Percentiles rank a stretch among this genome's conserved stretches.
Evolutionary conservation across 2,888 invertebrate species (phyloP).

Genomic region (Colostygia pectinataria): DNA sequence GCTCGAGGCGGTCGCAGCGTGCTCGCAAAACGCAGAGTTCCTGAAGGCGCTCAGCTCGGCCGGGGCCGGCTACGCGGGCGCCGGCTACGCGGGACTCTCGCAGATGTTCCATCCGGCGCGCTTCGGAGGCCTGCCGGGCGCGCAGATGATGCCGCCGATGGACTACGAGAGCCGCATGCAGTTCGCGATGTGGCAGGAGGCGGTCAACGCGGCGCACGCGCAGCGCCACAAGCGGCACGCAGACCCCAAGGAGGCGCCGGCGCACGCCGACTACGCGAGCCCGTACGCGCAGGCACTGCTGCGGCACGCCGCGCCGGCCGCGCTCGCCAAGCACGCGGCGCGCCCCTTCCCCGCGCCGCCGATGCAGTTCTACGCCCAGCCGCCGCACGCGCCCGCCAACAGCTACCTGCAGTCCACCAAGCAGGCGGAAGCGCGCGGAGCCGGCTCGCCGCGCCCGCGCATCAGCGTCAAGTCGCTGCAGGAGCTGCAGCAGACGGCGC

Average conservation of each 20-base stretch:
- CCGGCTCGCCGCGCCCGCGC: conserved; percentile 80
- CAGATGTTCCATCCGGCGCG: conserved; percentile 74
- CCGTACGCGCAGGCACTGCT: conserved; percentile 69
- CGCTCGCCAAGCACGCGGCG: conserved; percentile 63
- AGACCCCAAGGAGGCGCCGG: conserved; percentile 46
- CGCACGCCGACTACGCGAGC: conserved; percentile 63
- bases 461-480: conserved; percentile 85
- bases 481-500: conserved; percentile 81
- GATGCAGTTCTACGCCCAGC: conserved; percentile 74
- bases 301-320: conserved; percentile 57
- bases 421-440: conserved; percentile 58
- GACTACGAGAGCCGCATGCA: conserved; percentile 83
- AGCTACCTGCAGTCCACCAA: conserved; percentile 71
- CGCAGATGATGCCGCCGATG: conserved; percentile 70
- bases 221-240: conserved; percentile 6
- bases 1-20: conserved; percentile 83
- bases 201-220: conserved; percentile 70
- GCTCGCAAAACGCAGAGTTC: conserved; percentile 82
- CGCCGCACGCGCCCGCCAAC: conserved; percentile 66
- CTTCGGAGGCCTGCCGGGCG: conserved; percentile 69
- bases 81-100: conserved; percentile 57
- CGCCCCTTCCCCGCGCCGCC: conserved; percentile 61
- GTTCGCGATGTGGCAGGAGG: conserved; percentile 88
- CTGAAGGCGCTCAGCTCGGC: conserved; percentile 81
- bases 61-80: conserved; percentile 67